Percentiles rank a stretch among this genome's conserved stretches.
Conservation (phyloP, 2,797 vertebrate species). For the Sebastolobus alascanus region DNA sequence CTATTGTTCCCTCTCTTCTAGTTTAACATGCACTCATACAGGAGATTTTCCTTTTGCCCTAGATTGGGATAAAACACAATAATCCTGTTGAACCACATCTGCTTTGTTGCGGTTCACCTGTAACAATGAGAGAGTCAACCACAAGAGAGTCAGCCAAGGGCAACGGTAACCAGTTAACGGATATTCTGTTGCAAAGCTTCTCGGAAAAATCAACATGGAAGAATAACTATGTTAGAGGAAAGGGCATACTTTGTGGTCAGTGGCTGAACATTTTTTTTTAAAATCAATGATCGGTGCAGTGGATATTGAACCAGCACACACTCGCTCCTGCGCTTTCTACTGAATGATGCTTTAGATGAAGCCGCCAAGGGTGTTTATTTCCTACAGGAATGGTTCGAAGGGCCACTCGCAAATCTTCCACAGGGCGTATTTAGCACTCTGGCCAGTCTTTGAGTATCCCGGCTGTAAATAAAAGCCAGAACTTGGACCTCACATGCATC, state of each 20-base stretch:
- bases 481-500: constrained; percentile 25
- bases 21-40: constrained; percentile 21
- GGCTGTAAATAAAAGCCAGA: constrained; percentile 33
- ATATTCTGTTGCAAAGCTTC: neutral
- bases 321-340: neutral
- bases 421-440: constrained; percentile 5
- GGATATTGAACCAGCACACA: neutral
- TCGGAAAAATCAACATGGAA: neutral
- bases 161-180: neutral
- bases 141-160: neutral
- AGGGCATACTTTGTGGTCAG: neutral
- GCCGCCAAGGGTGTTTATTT: constrained; percentile 28
- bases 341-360: constrained; percentile 3
- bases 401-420: constrained; percentile 32
- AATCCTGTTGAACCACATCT: constrained; percentile 16
- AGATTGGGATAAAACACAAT: constrained; percentile 13
- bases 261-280: neutral
- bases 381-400: constrained; percentile 25
- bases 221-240: neutral
- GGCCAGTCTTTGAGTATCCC: neutral
- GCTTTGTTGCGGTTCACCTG: constrained; percentile 14
- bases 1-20: constrained; percentile 43
- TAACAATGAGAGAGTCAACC: constrained; percentile 5
- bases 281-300: neutral
- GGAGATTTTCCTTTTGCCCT: constrained; percentile 31